Conservation (phyloP, 1,140 invertebrate species). For the Formica selysi region DNA sequence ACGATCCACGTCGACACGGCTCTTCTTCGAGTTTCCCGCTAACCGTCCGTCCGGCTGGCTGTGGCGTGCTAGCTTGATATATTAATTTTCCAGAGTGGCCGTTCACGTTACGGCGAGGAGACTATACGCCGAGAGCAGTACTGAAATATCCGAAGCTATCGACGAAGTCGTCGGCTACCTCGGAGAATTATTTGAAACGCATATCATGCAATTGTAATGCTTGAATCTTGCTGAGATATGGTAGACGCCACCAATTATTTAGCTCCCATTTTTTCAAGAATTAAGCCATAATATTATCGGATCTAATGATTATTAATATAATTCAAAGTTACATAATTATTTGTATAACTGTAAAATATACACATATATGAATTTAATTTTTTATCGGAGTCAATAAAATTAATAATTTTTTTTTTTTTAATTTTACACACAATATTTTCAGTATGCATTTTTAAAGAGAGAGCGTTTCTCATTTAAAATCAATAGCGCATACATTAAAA, state of each 20-base stretch:
- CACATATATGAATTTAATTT: not conserved
- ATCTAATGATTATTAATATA: not conserved
- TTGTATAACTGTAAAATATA: not conserved
- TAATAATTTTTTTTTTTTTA: no score
- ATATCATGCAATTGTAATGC: not conserved
- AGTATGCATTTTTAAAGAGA: not conserved
- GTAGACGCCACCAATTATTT: not conserved
- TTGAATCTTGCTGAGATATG: not conserved
- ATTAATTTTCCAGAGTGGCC: conserved; percentile 81
- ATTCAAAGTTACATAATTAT: not conserved
- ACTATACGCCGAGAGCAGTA: not conserved
- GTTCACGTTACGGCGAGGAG: not conserved
- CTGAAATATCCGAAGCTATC: not conserved
- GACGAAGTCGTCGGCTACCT: not conserved
- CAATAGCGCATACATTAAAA: conserved; percentile 48
- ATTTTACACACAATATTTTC: conserved; percentile 16
- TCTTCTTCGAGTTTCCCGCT: conserved; percentile 55
- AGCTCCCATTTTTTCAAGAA: not conserved
- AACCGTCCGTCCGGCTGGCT: conserved; percentile 26
- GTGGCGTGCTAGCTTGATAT: conserved; percentile 66
- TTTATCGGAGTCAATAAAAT: not conserved
- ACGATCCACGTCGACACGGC: conserved; percentile 59
- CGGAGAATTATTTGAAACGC: not conserved
- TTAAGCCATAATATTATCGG: not conserved
- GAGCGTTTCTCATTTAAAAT: conserved; percentile 36